Base-by-base conservation (phyloP, 2,797 vertebrate species). In the Hybognathus amarus region DNA sequence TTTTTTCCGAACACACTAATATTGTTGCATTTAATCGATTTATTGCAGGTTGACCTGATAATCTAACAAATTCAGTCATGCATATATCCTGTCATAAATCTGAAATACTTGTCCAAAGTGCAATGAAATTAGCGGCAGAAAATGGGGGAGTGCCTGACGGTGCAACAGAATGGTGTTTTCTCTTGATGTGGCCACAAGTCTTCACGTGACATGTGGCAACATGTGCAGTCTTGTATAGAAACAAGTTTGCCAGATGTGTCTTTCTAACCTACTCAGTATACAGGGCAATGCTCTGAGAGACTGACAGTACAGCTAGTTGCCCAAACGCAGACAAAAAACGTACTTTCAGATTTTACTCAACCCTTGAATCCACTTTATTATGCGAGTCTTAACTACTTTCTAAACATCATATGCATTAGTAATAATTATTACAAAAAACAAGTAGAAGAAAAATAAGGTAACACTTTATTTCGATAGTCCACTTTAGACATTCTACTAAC, bases 161-260 rank as follows among this genome's bases (percentile, higher is more conserved):
- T 77, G 81, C 63, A 83, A 83, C 47, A 77, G 73, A 59, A 69
- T 77, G 81, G 81, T 76, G 73, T 83, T 83, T 68, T 59, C 18
- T 3, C 74, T 69, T 68, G 11, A 77, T 83, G 73, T 83, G 75
- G 82, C 24, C 13, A 12, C 17, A 56, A 36, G 74, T 22, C 30
- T 24, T 63, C 52, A 77, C 12, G 27, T 70, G 75, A 78, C 2
- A 17, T 50, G 50, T 77, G 38, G 63, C 38, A 64, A 52, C 70
- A 64, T 61, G 75, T 77, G 17, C 66, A 78, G 82, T 70, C 75
- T 69, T 61, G 75, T 38, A 30, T 18, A 63, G 40, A 50, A 56
- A 69, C 38, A 18, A 20, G 47, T 83, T 69, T 83, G 47, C 47
- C 61, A 67, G 47, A 76, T 74, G 20, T 56, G 47, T 7, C 54